These are phyloP conservation scores for Hypotaenidia okinawae DNA, from an alignment of 2,797 vertebrate genomes.

Conservation along the genomic window DNA sequence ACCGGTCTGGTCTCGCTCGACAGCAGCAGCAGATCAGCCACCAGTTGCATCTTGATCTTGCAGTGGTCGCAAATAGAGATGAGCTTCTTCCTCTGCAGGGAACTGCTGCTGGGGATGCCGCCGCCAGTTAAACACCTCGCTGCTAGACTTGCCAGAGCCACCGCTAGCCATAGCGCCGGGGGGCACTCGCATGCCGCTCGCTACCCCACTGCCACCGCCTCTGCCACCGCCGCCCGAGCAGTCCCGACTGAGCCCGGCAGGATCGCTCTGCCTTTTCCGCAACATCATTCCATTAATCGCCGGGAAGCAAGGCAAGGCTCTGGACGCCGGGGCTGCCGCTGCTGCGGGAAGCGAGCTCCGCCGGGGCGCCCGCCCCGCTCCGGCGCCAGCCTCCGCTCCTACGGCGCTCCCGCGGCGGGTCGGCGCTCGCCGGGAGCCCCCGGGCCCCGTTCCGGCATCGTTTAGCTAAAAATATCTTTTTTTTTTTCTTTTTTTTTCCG, in stretches of 20 bases:
- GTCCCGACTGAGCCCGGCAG: slow-evolving; percentile 83
- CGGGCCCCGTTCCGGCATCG: slow-evolving; percentile 24
- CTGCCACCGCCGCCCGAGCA: slow-evolving; percentile 78
- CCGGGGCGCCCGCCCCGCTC: slow-evolving; percentile 46
- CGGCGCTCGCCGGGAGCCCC: not conserved
- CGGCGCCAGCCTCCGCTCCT: slow-evolving; percentile 48
- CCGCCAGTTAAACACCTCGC: slow-evolving; percentile 82
- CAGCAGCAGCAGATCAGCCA: slow-evolving; percentile 96
- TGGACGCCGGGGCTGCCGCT: slow-evolving; percentile 56
- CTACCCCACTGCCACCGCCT: slow-evolving; percentile 75
- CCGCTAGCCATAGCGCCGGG: slow-evolving; percentile 93
- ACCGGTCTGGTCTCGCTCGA: slow-evolving; percentile 96
- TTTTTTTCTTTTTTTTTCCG: too few relatives aligned
- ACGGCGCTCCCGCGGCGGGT: slow-evolving; percentile 31
- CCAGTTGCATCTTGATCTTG: slow-evolving; percentile 98
- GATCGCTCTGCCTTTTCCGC: slow-evolving; percentile 80
- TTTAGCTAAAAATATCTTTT: not conserved
- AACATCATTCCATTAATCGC: slow-evolving; percentile 88
- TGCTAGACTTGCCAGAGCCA: slow-evolving; percentile 90
- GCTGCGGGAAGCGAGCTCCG: slow-evolving; percentile 32
- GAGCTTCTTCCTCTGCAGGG: slow-evolving; percentile 92
- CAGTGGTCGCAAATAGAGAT: slow-evolving; percentile 91
- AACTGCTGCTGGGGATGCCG: slow-evolving; percentile 78
- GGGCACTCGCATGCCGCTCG: slow-evolving; percentile 83
- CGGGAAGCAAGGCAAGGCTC: slow-evolving; percentile 69